Base-by-base conservation (phyloP, 2,888 invertebrate species). In the Drosophila leonis region DNA sequence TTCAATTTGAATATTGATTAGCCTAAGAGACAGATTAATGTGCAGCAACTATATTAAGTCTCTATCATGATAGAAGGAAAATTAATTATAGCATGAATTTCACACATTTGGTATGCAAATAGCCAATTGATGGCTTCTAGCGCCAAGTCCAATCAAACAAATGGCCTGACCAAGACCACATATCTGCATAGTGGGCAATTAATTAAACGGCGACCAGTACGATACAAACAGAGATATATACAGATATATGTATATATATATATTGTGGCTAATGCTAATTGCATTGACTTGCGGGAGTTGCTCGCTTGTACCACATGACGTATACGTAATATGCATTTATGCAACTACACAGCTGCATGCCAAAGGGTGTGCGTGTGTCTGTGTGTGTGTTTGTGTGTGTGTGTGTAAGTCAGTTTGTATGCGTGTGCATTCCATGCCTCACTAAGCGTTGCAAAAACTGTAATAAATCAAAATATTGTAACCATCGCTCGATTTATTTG, bases 81-180 rank as follows among this genome's bases (percentile, higher is more conserved):
- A 51, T 33, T 57, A 65, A 65, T 64, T 46, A 54, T 46, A 39
- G 62, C 60, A 59, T 67, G 75, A 78, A 75, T 78, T 83, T 83
- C 82, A 65, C 82, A 75, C 60, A 75, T 83, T 84, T 83, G 55
- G 33, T 67, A 83, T 87, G 82, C 72, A 82, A 83, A 86, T 75
- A 55, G 33, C 49, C 39, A 37, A 46, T 31, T 63, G 64, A 55
- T 31, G 51, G n/a, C 39, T 39, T 41, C 46, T n/a, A 46, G 29
- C 27, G n/a, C 18, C 44, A 39, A 55, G 35, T 54, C 24, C 44
- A 65, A 48, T 46, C 8, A 18, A 35, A 18, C 33, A 57, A 67
- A 63, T 66, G 59, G 41, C 48, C 48, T n/a, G n/a, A 20, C 27
- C 37, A 51, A 24, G 37, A 52, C 39, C 59, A 27, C 44, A 49